phyloP scores from a whole-genome alignment of 2,888 invertebrate genomes.

The Cantharis rufa region DNA sequence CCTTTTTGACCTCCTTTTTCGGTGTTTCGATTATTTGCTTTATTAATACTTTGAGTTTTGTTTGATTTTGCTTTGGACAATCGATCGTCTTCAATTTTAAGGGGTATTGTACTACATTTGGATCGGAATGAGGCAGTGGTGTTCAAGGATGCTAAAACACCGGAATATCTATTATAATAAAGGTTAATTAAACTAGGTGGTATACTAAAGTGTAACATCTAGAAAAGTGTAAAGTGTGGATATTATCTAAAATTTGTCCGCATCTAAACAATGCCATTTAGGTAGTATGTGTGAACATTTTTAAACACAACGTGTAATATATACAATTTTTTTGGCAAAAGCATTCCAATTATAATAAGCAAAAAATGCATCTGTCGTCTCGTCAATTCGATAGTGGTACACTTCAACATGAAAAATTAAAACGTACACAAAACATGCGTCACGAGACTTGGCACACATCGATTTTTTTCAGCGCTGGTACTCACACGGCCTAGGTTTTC shows the following conservation, averaged over 20 bases:
- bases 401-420: conserved; percentile 10
- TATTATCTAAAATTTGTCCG: background rate
- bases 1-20: conserved; percentile 50
- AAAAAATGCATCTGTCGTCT: background rate
- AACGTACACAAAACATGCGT: conserved; percentile 30
- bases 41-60: conserved; percentile 46
- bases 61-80: conserved; percentile 54
- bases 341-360: conserved; percentile 24
- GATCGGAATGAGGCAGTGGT: conserved; percentile 74
- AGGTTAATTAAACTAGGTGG: conserved; percentile 34
- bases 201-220: conserved; percentile 23
- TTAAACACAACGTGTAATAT: background rate
- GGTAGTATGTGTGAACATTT: background rate
- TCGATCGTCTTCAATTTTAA: conserved; percentile 57
- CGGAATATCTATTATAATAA: conserved; percentile 47
- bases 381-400: conserved; percentile 5
- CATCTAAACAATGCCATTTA: background rate
- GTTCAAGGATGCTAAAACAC: conserved; percentile 75
- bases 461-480: conserved; percentile 44
- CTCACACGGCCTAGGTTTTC: conserved; percentile 74
- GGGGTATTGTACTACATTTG: conserved; percentile 66
- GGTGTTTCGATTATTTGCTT: conserved; percentile 49
- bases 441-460: conserved; percentile 57
- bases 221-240: conserved; percentile 20
- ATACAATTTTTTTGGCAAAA: background rate